These are phyloP conservation scores for Seira sanloemensis DNA, from an alignment of 2,888 invertebrate species.

Conservation along the genomic window DNA sequence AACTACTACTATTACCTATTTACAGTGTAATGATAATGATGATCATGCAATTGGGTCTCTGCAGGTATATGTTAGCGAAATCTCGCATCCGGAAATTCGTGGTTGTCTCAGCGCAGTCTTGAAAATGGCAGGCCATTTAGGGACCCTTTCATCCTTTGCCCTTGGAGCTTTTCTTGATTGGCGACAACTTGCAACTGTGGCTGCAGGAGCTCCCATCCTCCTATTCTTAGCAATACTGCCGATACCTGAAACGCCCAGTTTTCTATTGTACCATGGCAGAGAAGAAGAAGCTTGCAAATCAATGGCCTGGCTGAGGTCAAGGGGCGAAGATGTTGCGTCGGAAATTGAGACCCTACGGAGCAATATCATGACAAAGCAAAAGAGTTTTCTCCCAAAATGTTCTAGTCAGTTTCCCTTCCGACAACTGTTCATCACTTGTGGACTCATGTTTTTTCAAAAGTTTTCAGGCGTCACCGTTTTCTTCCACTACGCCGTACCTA, in stretches of 20 bases:
- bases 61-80: constrained; percentile 93
- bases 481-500: constrained; percentile 90
- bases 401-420: constrained; percentile 72
- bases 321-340: constrained; percentile 85
- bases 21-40: no score
- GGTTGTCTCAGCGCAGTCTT: constrained; percentile 91
- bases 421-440: constrained; percentile 83
- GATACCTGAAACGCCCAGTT: constrained; percentile 93
- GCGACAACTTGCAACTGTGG: constrained; percentile 88
- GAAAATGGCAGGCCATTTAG: constrained; percentile 90
- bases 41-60: no score
- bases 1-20: no score
- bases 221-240: constrained; percentile 84
- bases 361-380: constrained; percentile 78
- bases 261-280: constrained; percentile 85
- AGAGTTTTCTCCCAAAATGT: constrained; percentile 74
- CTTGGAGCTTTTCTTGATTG: constrained; percentile 90
- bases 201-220: constrained; percentile 86
- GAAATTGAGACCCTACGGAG: constrained; percentile 85
- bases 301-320: constrained; percentile 88
- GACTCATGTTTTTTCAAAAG: constrained; percentile 92
- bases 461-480: constrained; percentile 86
- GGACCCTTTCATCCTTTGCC: constrained; percentile 88
- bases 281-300: constrained; percentile 85
- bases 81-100: constrained; percentile 89